A percentile compares a stretch with the other conserved stretches of the same genome.
Conservation (phyloP, 2,888 invertebrate species). For the Drosophila putrida region DNA sequence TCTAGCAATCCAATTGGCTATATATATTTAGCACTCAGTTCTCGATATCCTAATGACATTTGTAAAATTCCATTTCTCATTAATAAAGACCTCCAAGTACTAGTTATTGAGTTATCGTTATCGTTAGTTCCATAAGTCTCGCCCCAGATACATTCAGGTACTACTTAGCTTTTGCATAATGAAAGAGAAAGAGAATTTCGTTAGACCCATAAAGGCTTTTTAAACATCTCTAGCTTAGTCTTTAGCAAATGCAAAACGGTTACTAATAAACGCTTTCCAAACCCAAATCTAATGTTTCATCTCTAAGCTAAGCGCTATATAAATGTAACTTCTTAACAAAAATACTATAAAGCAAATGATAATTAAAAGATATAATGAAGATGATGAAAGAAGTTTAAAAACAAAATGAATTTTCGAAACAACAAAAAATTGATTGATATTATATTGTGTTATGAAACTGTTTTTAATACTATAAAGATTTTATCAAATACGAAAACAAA, state of each 20-base stretch:
- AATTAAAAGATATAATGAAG: background rate
- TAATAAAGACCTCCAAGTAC: slow-evolving; percentile 4
- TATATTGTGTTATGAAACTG: slow-evolving; percentile 47
- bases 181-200: slow-evolving; percentile 31
- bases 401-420: slow-evolving; percentile 10
- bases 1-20: slow-evolving; percentile 23
- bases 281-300: slow-evolving; percentile 42
- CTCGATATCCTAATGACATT: slow-evolving; percentile 2
- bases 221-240: slow-evolving; percentile 47
- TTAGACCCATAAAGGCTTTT: slow-evolving; percentile 29
- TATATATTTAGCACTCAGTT: background rate
- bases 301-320: slow-evolving; percentile 51
- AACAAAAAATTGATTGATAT: slow-evolving; percentile 37
- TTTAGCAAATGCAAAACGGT: slow-evolving; percentile 49
- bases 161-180: slow-evolving; percentile 38
- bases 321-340: slow-evolving; percentile 34
- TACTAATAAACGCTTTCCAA: slow-evolving; percentile 25
- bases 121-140: slow-evolving; percentile 16
- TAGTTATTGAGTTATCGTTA: slow-evolving; percentile 14
- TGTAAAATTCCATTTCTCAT: slow-evolving; percentile 3
- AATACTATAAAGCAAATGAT: slow-evolving; percentile 15
- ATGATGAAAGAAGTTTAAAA: slow-evolving; percentile 1
- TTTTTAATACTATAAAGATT: slow-evolving; percentile 47
- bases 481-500: slow-evolving; percentile 28
- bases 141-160: slow-evolving; percentile 27